Conservation (phyloP, 2,888 invertebrate genomes). For the Ochropleura leucogaster region DNA sequence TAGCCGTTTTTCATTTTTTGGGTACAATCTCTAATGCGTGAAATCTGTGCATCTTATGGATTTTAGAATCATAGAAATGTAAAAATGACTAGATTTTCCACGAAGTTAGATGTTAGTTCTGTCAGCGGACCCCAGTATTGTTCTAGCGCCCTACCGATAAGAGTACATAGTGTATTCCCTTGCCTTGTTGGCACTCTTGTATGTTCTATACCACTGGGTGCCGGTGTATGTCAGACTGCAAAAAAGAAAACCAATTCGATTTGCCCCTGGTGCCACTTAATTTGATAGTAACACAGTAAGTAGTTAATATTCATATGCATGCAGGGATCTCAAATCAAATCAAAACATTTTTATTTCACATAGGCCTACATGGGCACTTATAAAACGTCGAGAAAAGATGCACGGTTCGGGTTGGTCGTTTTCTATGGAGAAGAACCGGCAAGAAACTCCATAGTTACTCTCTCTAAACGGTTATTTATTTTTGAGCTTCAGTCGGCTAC, state of each 20-base stretch:
- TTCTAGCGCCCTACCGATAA: neutral
- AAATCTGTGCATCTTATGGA: neutral
- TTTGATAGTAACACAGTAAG: neutral
- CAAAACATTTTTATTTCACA: too few relatives aligned
- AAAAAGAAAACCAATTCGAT: neutral
- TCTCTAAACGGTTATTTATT: too few relatives aligned
- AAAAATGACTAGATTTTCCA: neutral
- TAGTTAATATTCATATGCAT: neutral
- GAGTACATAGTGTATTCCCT: neutral
- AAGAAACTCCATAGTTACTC: too few relatives aligned
- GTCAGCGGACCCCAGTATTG: neutral
- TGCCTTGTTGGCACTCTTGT: neutral
- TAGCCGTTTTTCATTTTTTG: neutral
- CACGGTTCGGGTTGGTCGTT: too few relatives aligned
- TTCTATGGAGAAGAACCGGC: too few relatives aligned
- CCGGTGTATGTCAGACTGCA: neutral
- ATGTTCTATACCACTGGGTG: neutral
- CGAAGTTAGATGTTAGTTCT: neutral
- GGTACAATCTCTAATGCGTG: neutral
- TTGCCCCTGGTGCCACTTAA: neutral
- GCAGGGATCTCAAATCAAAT: slow-evolving; percentile 6
- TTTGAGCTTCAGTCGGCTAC: too few relatives aligned
- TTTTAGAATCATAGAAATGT: neutral
- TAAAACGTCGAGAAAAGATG: too few relatives aligned
- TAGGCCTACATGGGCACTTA: too few relatives aligned